phyloP scores from a whole-genome alignment of 2,113 vertebrate species.

The Campylomormyrus tamandua region DNA sequence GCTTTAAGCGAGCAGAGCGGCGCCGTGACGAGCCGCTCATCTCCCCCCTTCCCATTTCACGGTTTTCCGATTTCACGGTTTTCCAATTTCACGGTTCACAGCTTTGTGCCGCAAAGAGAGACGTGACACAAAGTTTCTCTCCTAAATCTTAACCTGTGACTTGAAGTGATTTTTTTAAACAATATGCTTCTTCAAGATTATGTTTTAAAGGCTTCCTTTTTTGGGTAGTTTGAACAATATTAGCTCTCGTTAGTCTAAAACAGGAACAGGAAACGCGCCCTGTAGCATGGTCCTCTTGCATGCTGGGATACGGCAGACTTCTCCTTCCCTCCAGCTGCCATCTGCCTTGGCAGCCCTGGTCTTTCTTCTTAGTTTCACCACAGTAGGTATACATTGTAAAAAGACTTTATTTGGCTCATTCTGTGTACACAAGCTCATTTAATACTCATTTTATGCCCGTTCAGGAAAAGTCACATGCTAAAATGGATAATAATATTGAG shows the following conservation, averaged over 20 bases:
- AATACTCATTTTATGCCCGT: not conserved
- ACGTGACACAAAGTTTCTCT: not conserved
- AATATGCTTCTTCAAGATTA: not conserved
- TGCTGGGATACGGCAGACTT: not conserved
- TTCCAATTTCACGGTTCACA: not conserved
- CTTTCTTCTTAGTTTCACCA: not conserved
- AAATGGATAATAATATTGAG: not conserved
- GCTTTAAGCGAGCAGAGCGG: not conserved
- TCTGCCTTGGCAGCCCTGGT: too few species aligned
- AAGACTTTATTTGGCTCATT: not conserved
- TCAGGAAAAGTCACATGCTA: not conserved
- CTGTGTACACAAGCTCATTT: not conserved
- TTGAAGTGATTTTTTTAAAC: not conserved
- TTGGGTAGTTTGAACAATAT: not conserved
- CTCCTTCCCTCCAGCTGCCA: not conserved
- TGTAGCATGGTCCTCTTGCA: not conserved
- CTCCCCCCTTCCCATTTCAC: not conserved
- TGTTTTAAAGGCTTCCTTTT: not conserved
- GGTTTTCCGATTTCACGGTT: not conserved
- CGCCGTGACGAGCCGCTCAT: too few species aligned
- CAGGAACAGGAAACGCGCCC: not conserved
- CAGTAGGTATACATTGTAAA: not conserved
- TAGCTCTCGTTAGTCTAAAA: not conserved
- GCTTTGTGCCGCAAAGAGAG: not conserved
- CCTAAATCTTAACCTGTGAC: not conserved